Percentiles rank a stretch among this genome's conserved stretches.
Evolutionary conservation across 2,888 invertebrate genomes (phyloP).

Genomic region (Apodemia hepburni): DNA sequence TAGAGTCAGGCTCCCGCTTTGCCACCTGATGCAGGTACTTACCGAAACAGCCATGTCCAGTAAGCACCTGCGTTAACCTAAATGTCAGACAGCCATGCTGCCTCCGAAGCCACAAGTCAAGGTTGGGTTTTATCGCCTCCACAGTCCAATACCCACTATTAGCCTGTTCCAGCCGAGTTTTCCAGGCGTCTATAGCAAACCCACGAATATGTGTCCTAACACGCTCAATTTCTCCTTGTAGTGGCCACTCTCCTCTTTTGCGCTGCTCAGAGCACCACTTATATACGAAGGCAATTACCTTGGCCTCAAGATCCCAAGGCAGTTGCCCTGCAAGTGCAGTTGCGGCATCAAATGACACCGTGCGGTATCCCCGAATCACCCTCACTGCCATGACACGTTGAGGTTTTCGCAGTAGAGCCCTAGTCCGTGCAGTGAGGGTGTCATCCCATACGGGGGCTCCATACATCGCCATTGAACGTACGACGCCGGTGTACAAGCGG

Average conservation of each 20-base stretch:
- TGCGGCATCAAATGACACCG: not conserved
- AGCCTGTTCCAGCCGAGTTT: not conserved
- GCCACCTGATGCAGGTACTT: not conserved
- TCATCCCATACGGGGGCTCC: slow-evolving; percentile 4
- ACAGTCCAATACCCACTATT: not conserved
- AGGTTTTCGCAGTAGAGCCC: too few relatives aligned
- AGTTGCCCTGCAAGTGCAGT: too few relatives aligned
- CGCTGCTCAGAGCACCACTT: not conserved
- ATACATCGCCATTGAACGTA: slow-evolving; percentile 4
- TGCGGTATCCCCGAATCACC: not conserved
- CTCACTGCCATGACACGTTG: not conserved
- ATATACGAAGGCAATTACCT: not conserved
- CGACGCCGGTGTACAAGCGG: not conserved
- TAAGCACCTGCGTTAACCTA: too few relatives aligned
- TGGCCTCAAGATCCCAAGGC: not conserved
- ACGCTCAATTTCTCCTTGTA: not conserved
- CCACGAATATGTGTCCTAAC: not conserved
- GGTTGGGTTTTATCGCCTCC: not conserved
- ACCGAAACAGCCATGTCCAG: not conserved
- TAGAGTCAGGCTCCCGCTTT: too few relatives aligned
- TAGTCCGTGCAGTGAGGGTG: not conserved
- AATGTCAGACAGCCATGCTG: not conserved
- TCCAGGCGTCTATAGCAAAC: not conserved
- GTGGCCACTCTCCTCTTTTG: not conserved
- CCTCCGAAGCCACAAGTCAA: not conserved